Percentiles rank a stretch among this genome's conserved stretches.
phyloP scores from a whole-genome alignment of 1,140 invertebrate species.

The Atta texana region DNA sequence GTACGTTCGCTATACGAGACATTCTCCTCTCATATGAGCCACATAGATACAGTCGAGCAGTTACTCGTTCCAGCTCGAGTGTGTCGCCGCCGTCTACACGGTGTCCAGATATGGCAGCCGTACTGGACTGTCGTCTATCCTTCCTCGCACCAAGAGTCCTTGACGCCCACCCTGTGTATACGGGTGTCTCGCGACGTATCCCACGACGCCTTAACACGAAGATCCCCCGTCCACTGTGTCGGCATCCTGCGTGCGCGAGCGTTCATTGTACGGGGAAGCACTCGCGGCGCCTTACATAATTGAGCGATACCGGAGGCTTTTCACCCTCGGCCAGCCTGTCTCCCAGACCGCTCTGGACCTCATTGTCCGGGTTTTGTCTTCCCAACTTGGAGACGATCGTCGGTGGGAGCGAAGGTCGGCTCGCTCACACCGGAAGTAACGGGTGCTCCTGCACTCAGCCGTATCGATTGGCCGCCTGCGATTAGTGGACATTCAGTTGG shows the following conservation, averaged over 20 bases:
- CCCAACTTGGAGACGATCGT: slow-evolving; percentile 44
- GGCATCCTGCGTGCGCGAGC: slow-evolving; percentile 30
- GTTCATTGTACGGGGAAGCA: slow-evolving; percentile 68
- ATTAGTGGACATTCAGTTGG: slow-evolving; percentile 11
- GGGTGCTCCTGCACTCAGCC: slow-evolving; percentile 59
- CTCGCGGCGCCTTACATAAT: slow-evolving; percentile 75
- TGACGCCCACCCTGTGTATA: slow-evolving; percentile 75
- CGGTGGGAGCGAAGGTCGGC: slow-evolving; percentile 67
- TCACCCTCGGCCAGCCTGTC: slow-evolving; percentile 59
- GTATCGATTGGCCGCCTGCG: slow-evolving; percentile 50
- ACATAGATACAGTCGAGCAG: slow-evolving; percentile 26
- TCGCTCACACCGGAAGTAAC: slow-evolving; percentile 60
- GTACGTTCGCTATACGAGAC: slow-evolving; percentile 3
- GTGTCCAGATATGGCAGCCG: slow-evolving; percentile 79
- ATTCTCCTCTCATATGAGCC: background rate
- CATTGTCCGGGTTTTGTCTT: slow-evolving; percentile 65
- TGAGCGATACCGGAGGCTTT: slow-evolving; percentile 68
- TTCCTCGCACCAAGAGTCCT: slow-evolving; percentile 69
- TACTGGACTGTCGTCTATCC: slow-evolving; percentile 68
- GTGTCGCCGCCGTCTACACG: slow-evolving; percentile 68
- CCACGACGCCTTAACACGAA: slow-evolving; percentile 59
- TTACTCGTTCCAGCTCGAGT: slow-evolving; percentile 47
- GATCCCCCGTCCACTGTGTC: slow-evolving; percentile 33
- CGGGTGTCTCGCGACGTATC: slow-evolving; percentile 61
- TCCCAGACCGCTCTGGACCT: slow-evolving; percentile 59